A percentile compares a stretch with the other conserved stretches of the same genome.
Conservation (phyloP, 2,888 invertebrate genomes). For the Drosophila vallismaia region DNA sequence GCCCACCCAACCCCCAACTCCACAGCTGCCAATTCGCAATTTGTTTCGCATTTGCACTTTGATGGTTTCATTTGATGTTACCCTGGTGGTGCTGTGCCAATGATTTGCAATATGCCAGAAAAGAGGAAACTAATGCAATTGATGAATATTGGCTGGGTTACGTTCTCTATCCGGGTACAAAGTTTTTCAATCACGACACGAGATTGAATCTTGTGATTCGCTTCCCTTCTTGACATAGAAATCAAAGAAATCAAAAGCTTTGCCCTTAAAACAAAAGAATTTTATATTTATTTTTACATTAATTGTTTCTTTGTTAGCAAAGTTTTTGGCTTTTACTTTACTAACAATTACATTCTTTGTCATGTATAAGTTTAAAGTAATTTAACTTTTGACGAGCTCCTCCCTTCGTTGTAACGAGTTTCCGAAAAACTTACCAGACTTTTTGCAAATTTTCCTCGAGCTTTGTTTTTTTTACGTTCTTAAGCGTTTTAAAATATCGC, state of each 20-base stretch:
- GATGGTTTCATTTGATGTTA: slow-evolving; percentile 70
- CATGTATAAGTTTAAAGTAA: slow-evolving; percentile 65
- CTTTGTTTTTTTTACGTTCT: slow-evolving; percentile 18
- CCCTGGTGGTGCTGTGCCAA: slow-evolving; percentile 39
- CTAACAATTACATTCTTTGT: slow-evolving; percentile 34
- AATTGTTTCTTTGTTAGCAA: slow-evolving; percentile 52
- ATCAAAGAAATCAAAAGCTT: background rate
- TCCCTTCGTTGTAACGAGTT: slow-evolving; percentile 6
- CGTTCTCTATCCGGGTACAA: slow-evolving; percentile 15
- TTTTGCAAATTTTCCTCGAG: slow-evolving; percentile 38
- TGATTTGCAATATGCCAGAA: slow-evolving; percentile 53
- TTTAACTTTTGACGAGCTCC: slow-evolving; percentile 68
- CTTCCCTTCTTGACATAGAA: background rate
- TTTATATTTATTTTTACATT: slow-evolving; percentile 8
- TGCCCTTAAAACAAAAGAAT: background rate
- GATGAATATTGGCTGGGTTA: slow-evolving; percentile 34
- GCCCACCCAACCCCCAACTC: background rate
- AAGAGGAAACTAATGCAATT: slow-evolving; percentile 8
- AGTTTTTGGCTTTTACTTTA: slow-evolving; percentile 45
- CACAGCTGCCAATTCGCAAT: slow-evolving; percentile 54
- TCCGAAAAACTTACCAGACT: slow-evolving; percentile 44
- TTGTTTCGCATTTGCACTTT: slow-evolving; percentile 76
- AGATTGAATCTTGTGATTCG: slow-evolving; percentile 22
- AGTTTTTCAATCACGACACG: slow-evolving; percentile 24
- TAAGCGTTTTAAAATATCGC: slow-evolving; percentile 37